Percentiles rank a stretch among this genome's conserved stretches.
Conservation (phyloP, 2,113 vertebrate genomes). For the Plecturocebus donacophilus region DNA sequence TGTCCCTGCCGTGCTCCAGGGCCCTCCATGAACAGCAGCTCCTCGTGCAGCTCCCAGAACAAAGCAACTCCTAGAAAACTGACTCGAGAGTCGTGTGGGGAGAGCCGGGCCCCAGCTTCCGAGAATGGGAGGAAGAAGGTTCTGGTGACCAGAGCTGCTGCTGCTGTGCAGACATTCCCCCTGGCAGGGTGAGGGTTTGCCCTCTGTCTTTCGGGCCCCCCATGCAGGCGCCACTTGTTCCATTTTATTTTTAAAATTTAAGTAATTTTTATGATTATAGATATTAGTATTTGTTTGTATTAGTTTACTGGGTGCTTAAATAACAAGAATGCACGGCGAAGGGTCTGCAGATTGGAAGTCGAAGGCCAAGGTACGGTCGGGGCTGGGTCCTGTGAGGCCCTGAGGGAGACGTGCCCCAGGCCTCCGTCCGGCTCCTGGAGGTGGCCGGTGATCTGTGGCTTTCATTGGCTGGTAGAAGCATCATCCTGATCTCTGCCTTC, state of each 20-base stretch:
- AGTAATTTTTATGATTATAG: not conserved
- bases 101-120: too few species aligned
- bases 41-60: not conserved
- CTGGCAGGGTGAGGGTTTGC: not conserved
- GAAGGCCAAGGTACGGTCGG: accelerated
- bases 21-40: too few species aligned
- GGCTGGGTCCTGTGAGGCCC: too few species aligned
- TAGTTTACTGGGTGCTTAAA: too few species aligned
- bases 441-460: accelerated
- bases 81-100: not conserved
- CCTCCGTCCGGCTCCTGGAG: accelerated
- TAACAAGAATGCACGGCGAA: accelerated
- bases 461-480: accelerated
- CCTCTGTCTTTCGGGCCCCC: accelerated
- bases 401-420: accelerated
- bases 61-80: not conserved
- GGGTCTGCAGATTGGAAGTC: not conserved
- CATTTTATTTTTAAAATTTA: not conserved
- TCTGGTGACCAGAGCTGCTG: too few species aligned
- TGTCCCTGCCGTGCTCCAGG: not conserved
- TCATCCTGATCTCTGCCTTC: not conserved
- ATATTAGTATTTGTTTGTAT: not conserved
- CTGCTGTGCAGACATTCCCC: not conserved
- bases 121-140: too few species aligned
- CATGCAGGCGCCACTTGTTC: not conserved